Evolutionary conservation across 2,888 invertebrate genomes (phyloP).

Genomic region (Bursaphelenchus okinawaensis): DNA sequence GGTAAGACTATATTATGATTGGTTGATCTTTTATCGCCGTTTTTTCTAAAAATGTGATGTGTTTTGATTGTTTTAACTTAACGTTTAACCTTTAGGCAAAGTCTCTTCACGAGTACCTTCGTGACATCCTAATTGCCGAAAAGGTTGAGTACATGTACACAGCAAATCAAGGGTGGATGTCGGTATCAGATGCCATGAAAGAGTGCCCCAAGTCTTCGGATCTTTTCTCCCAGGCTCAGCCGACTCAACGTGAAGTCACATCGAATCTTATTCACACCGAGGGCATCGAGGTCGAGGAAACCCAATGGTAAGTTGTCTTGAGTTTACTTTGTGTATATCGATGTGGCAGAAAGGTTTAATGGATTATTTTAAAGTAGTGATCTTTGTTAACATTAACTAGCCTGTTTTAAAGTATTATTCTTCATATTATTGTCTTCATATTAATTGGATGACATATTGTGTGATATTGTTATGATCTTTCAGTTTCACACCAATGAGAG

Average conservation of each 20-base stretch:
- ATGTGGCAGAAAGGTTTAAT: too few relatives aligned
- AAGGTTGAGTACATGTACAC: constrained; percentile 36
- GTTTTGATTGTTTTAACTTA: not conserved
- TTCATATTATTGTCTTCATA: too few relatives aligned
- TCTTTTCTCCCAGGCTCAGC: constrained; percentile 11
- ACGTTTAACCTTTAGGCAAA: constrained; percentile 6
- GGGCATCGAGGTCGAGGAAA: constrained; percentile 18
- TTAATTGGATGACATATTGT: too few relatives aligned
- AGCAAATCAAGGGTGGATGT: constrained; percentile 28
- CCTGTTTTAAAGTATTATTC: too few relatives aligned
- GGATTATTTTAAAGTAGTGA: too few relatives aligned
- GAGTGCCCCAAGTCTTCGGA: constrained; percentile 17
- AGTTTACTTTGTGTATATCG: too few relatives aligned
- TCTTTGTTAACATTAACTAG: too few relatives aligned
- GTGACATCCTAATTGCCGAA: constrained; percentile 35
- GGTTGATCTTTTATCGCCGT: not conserved
- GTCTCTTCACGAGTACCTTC: constrained; percentile 29
- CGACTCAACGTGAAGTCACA: constrained; percentile 23
- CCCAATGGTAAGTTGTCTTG: constrained; percentile 12
- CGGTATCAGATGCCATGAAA: constrained; percentile 24
- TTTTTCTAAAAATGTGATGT: not conserved
- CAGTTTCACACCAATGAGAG: constrained; percentile 31
- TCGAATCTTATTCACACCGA: constrained; percentile 32
- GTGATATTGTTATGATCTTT: not conserved
- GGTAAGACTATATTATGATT: not conserved